Evolutionary conservation across 2,113 vertebrate species (phyloP), one percentile per base, ranked within the genome.

Genomic region (Ammospiza caudacuta): DNA sequence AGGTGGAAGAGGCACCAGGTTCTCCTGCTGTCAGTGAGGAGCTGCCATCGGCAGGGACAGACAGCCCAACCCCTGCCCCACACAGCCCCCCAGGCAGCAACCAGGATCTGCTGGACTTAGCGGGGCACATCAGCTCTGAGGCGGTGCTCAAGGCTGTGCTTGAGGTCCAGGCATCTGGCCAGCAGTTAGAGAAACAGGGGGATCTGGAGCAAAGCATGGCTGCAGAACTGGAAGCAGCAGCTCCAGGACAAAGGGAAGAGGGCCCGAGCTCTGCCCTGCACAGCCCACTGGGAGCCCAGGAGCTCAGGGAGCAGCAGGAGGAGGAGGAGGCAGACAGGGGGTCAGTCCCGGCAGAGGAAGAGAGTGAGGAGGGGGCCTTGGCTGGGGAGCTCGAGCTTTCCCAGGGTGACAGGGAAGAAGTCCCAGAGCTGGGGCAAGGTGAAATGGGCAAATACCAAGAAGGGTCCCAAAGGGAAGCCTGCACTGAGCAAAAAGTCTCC

Each of bases 341-440:
- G 23, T 35, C 58, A 59, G n/a, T 35, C 15, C 23, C 8, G 23
- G 23, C 22, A 59, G n/a, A 37, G n/a, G 58, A 59, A 37, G 7
- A 59, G n/a, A 59, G n/a, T 0, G 0, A 57, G 55, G 5, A 22
- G 8, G 31, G 12, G 31, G 2, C 12, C 37, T 37, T 37, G 12
- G 20, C 31, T 22, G 55, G 55, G 33, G 22, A 24, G 14, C 33
- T 35, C 3, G 13, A 58, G 21, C 9, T 15, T 58, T 39, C 37
- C 11, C 37, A 39, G 37, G 37, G 37, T 39, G 37, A 39, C 37
- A 39, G 37, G 37, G 10, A 39, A 39, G 37, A 39, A 39, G 37
- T 39, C 37, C 37, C 37, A 11, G 37, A 39, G 37, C 37, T 39
- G 37, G 37, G 37, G 37, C 37, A 58, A 59, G 19, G 3, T 46